Percentiles rank a stretch among this genome's conserved stretches.
Conservation (phyloP, 2,888 invertebrate species). For the Escarpia spicata region DNA sequence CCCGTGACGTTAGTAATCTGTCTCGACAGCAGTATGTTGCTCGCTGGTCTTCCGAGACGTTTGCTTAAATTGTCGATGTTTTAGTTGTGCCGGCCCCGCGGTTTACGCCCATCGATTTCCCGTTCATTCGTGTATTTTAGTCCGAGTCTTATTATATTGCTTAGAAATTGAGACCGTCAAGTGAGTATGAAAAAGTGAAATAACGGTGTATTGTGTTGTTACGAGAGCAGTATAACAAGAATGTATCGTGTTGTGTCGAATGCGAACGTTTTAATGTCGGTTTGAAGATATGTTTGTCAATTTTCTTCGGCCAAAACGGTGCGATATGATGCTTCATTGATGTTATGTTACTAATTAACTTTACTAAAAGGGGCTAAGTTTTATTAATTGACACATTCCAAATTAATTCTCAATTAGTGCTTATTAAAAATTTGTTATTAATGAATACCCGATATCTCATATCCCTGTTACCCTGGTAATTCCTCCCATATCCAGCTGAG, state of each 20-base stretch:
- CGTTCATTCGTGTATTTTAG: background rate
- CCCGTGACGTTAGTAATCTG: background rate
- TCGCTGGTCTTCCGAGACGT: background rate
- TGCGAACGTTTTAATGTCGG: background rate
- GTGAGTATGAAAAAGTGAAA: background rate
- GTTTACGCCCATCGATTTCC: background rate
- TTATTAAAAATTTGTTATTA: too few relatives aligned
- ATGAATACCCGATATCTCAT: too few relatives aligned
- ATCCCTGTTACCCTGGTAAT: too few relatives aligned
- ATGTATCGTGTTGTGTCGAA: background rate
- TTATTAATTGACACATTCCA: background rate
- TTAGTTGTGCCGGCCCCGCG: background rate
- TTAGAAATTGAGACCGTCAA: background rate
- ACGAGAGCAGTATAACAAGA: background rate
- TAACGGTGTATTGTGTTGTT: background rate
- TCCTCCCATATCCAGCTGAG: too few relatives aligned
- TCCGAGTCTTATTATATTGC: background rate
- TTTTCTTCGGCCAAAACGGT: background rate
- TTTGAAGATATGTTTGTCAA: background rate
- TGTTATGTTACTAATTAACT: background rate
- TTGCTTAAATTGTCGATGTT: background rate
- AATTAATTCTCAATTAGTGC: too few relatives aligned
- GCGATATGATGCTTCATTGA: background rate
- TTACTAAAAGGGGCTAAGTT: background rate
- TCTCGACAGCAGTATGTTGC: background rate